Percentiles rank a stretch among this genome's conserved stretches.
Conservation (phyloP, 2,113 vertebrate genomes). For the Cynocephalus volans region DNA sequence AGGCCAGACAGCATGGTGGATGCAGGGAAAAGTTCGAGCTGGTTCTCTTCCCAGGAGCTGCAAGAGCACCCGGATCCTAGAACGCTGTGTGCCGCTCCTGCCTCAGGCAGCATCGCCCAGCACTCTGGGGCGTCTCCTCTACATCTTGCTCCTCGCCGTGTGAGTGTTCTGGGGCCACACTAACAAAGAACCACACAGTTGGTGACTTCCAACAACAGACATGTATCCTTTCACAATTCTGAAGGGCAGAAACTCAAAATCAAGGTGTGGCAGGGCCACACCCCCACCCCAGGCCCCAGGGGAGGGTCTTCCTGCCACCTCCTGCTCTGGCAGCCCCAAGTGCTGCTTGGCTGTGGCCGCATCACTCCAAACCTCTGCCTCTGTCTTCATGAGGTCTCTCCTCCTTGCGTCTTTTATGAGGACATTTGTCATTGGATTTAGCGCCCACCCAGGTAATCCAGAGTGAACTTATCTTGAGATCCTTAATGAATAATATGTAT, state of each 20-base stretch:
- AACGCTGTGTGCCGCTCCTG: no score
- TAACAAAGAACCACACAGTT: fast-evolving
- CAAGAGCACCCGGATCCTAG: not conserved
- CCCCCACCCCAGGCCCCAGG: not conserved
- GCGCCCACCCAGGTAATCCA: not conserved
- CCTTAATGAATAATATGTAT: not conserved
- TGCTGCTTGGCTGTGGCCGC: fast-evolving
- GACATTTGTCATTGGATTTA: not conserved
- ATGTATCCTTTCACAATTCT: not conserved
- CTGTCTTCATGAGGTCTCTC: not conserved
- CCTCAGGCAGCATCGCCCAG: fast-evolving
- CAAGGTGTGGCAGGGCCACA: fast-evolving
- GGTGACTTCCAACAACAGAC: not conserved
- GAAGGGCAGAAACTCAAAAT: not conserved
- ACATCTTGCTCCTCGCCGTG: fast-evolving
- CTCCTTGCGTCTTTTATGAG: no score
- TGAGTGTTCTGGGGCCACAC: fast-evolving
- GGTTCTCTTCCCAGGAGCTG: fast-evolving
- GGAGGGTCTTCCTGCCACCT: no score
- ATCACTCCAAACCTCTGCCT: no score
- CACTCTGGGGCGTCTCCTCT: fast-evolving
- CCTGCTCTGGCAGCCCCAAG: not conserved
- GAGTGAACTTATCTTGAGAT: not conserved
- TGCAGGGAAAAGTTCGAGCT: fast-evolving
- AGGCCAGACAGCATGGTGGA: not conserved